phyloP scores from a whole-genome alignment of 2,888 invertebrate genomes.

The Polyploca ridens region DNA sequence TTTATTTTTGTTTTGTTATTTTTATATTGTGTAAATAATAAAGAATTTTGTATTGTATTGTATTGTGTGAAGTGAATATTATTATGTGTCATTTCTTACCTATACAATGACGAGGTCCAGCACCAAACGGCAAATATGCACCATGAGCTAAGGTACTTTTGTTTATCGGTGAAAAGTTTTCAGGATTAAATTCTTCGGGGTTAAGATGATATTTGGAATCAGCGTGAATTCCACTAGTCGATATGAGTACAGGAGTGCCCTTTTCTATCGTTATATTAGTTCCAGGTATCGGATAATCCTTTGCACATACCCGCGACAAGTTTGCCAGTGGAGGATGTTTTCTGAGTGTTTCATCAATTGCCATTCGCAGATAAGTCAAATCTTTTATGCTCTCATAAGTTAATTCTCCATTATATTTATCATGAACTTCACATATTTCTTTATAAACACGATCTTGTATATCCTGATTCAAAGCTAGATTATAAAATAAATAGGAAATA shows the following conservation, averaged over 20 bases:
- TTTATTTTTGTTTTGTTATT: too few relatives aligned
- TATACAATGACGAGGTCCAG: slow-evolving; percentile 54
- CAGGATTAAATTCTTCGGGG: slow-evolving; percentile 27
- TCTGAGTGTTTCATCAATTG: slow-evolving; percentile 42
- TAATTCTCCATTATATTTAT: slow-evolving; percentile 28
- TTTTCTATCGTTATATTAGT: slow-evolving; percentile 36
- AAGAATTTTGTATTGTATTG: too few relatives aligned
- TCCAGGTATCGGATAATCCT: slow-evolving; percentile 30
- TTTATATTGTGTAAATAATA: too few relatives aligned
- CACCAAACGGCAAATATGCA: slow-evolving; percentile 29
- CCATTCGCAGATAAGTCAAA: slow-evolving; percentile 53
- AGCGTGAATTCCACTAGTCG: slow-evolving; percentile 22
- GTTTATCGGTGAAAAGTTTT: slow-evolving; percentile 28
- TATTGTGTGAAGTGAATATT: too few relatives aligned
- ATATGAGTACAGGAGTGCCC: slow-evolving; percentile 31
- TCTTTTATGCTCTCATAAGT: slow-evolving; percentile 48
- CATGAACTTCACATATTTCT: slow-evolving; percentile 31
- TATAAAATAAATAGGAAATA: slow-evolving; percentile 38
- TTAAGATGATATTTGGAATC: slow-evolving; percentile 25
- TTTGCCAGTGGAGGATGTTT: slow-evolving; percentile 34
- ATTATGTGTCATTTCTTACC: slow-evolving; percentile 38
- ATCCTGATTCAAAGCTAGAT: slow-evolving; percentile 32
- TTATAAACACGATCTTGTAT: slow-evolving; percentile 32
- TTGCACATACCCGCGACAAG: slow-evolving; percentile 20
- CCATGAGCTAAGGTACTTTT: slow-evolving; percentile 21